Evolutionary conservation across 2,888 invertebrate species (phyloP).

Genomic region (Hyppa rectilinea): DNA sequence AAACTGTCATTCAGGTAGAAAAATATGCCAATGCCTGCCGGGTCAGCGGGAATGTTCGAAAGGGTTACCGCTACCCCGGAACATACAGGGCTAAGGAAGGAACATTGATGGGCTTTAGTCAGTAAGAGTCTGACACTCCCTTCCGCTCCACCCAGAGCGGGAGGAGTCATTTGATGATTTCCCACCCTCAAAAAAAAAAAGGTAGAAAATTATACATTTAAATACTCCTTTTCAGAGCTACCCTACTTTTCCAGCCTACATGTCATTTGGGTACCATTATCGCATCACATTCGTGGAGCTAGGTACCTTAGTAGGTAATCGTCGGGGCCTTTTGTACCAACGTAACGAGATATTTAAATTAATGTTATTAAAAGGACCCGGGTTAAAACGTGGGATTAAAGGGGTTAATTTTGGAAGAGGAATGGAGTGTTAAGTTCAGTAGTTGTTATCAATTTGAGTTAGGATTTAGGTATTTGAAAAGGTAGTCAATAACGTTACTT

Average conservation of each 20-base stretch:
- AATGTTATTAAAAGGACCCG: constrained; percentile 28
- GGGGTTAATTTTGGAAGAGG: constrained; percentile 10
- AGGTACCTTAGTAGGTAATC: constrained; percentile 30
- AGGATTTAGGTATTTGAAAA: too few relatives aligned
- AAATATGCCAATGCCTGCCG: too few relatives aligned
- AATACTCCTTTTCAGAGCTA: background rate
- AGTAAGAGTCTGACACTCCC: too few relatives aligned
- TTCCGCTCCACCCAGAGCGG: too few relatives aligned
- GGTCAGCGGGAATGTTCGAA: too few relatives aligned
- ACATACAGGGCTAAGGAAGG: too few relatives aligned
- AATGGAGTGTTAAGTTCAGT: constrained; percentile 10
- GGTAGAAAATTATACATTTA: constrained; percentile 34
- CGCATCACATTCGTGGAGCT: constrained; percentile 18
- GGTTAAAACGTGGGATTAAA: constrained; percentile 1
- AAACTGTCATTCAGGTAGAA: constrained; percentile 21
- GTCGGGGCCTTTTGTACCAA: constrained; percentile 24
- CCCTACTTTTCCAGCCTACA: constrained; percentile 12
- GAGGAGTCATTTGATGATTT: too few relatives aligned
- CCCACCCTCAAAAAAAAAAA: too few relatives aligned
- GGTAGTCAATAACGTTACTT: too few relatives aligned
- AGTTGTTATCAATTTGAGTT: background rate
- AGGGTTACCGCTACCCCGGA: too few relatives aligned
- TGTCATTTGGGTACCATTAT: constrained; percentile 25
- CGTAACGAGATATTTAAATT: constrained; percentile 43
- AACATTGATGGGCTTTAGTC: too few relatives aligned